Percentiles rank a stretch among this genome's conserved stretches.
phyloP scores from a whole-genome alignment of 2,888 invertebrate genomes.

The Cantharis rustica region DNA sequence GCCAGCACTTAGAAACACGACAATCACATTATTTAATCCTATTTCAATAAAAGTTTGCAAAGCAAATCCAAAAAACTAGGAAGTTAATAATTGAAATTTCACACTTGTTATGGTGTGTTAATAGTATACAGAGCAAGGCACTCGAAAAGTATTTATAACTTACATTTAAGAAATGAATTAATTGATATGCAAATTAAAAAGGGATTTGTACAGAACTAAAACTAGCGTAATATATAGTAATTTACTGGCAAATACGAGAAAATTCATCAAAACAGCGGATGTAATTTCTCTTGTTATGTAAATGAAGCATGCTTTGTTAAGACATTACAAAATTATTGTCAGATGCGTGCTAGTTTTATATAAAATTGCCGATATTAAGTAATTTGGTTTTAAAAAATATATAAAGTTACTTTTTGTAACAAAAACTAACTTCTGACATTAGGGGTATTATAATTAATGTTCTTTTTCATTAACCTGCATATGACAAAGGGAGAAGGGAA shows the following conservation, averaged over 20 bases:
- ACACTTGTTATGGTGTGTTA: background rate
- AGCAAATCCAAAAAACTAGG: constrained; percentile 4
- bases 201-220: constrained; percentile 15
- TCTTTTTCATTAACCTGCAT: constrained; percentile 23
- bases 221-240: constrained; percentile 20
- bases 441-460: constrained; percentile 21
- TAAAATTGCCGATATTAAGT: background rate
- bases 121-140: background rate
- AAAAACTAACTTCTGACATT: constrained; percentile 9
- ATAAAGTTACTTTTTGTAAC: background rate
- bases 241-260: constrained; percentile 23
- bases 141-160: background rate
- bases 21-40: constrained; percentile 15
- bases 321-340: constrained; percentile 12
- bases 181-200: constrained; percentile 18
- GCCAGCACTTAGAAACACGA: constrained; percentile 18
- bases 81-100: constrained; percentile 5
- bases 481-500: constrained; percentile 13
- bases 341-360: constrained; percentile 1
- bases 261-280: constrained; percentile 24
- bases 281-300: constrained; percentile 24
- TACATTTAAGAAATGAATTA: background rate
- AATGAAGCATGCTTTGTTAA: constrained; percentile 18
- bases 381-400: background rate
- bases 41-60: constrained; percentile 15